These are phyloP conservation scores for Cricetomys ansorgei DNA, from an alignment of 2,113 vertebrate species.

Conservation along the genomic window DNA sequence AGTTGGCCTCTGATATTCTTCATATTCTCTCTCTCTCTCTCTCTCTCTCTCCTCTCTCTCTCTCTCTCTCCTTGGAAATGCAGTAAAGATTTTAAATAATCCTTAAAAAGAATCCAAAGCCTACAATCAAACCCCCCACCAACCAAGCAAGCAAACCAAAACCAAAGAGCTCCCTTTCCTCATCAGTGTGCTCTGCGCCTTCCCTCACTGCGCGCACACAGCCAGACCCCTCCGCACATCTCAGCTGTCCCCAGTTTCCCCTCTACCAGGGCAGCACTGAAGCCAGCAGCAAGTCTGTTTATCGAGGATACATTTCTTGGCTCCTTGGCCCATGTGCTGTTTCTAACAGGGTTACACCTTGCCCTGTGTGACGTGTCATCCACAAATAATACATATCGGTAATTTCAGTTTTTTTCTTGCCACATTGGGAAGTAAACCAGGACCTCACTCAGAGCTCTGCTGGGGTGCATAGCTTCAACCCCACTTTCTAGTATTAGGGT, in stretches of 20 bases:
- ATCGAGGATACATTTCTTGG: neutral
- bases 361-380: neutral
- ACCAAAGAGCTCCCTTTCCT: neutral
- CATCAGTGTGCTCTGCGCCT: neutral
- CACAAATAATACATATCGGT: neutral
- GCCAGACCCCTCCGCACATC: too few species aligned
- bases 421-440: neutral
- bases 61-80: neutral
- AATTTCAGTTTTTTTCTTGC: neutral
- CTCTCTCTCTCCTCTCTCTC: too few species aligned
- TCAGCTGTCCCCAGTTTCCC: neutral
- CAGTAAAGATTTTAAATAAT: neutral
- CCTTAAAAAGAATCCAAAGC: neutral
- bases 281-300: rapidly evolving
- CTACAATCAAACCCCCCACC: neutral
- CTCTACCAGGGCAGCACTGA: neutral
- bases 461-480: neutral
- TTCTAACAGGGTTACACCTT: conserved; percentile 12
- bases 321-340: neutral
- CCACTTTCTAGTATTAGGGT: neutral
- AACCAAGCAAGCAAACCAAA: neutral
- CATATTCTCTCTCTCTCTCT: too few species aligned
- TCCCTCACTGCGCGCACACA: too few species aligned
- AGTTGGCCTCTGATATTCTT: neutral
- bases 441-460: neutral